Base-by-base conservation (phyloP, 2,888 invertebrate species). In the Ectemnius cavifrons region DNA sequence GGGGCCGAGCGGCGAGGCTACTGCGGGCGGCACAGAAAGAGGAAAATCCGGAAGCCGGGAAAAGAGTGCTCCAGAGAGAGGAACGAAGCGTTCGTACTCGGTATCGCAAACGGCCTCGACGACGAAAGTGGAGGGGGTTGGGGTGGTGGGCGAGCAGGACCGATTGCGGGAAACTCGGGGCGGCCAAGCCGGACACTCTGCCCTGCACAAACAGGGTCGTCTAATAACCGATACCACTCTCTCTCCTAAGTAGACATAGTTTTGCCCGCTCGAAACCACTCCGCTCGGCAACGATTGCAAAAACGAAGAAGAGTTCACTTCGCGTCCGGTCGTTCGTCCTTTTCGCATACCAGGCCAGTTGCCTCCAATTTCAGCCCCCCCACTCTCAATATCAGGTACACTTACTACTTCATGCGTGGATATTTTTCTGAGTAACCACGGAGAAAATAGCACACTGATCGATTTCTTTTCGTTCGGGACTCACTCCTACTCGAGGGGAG, bases 141-240 rank as follows among this genome's bases (percentile, higher is more conserved):
- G 66, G 69, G 67, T 59, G 68, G 5, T 56, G 72, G 45, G 66
- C 45, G 66, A 75, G 70, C 67, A 62, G 75, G 75, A 75, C 76
- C 81, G 78, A 83, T 80, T 80, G 79, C 78, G 72, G 76, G 6
- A 37, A 79, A 83, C 77, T 84, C 82, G 82, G 81, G 75, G 80
- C 75, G 71, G 82, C 68, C 75, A 72, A 67, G 57, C 75, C 65
- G 82, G 75, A 80, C 77, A 73, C 59, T 72, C 61, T 76, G 68
- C 70, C 63, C 65, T 68, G 59, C 11, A 59, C 67, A 61, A 78
- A 81, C 72, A 81, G 72, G 76, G 71, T 81, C 81, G 78, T 81
- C 79, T 81, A 75, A 78, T 80, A 83, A 70, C 80, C 77, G 75
- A 82, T 85, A 85, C 79, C 75, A 52, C 52, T 74, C 69, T 77